Evolutionary conservation across 2,888 invertebrate genomes (phyloP), one percentile per base, ranked within the genome.

Genomic region (Clivina fossor): DNA sequence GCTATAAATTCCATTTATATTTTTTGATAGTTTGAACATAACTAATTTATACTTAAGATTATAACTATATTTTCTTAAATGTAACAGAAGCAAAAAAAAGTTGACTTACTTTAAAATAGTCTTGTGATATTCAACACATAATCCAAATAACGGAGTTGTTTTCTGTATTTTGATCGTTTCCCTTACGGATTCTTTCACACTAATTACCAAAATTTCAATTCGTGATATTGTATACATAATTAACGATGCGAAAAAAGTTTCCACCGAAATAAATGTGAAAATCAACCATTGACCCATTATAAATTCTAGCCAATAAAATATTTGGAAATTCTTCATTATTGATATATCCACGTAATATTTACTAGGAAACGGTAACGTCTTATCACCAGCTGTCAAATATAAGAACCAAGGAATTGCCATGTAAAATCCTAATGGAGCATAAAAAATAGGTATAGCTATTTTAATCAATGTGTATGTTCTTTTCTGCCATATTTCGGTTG

Each of bases 231-330:
- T 4, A 13, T 4, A 30, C 30, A 30, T n/a, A 3, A 4, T 2
- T n/a, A n/a, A n/a, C n/a, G n/a, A n/a, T n/a, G n/a, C 30, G 11
- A 44, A 44, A 18, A 44, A 44, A 1, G n/a, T 7, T 2, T 44
- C 32, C 18, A 19, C n/a, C 2, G 18, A 8, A 1, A 30, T n/a
- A 18, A 32, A 44, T 11, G n/a, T 19, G 30, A 15, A 44, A 5
- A 44, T 30, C 1, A 44, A 19, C 2, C 11, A 2, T n/a, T 32
- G 18, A 9, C 30, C 16, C 1, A 19, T 9, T 9, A 18, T 11
- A 18, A 44, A 44, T 44, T 44, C 44, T 20, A 32, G 32, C 16
- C 26, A 1, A 32, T 44, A 44, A 4, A 4, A 18, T 1, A 28
- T 1, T 3, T 30, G 9, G 9, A 9, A 44, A n/a, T 28, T 44